These are phyloP conservation scores for Myopa testacea DNA, from an alignment of 2,888 invertebrate species.

Conservation along the genomic window DNA sequence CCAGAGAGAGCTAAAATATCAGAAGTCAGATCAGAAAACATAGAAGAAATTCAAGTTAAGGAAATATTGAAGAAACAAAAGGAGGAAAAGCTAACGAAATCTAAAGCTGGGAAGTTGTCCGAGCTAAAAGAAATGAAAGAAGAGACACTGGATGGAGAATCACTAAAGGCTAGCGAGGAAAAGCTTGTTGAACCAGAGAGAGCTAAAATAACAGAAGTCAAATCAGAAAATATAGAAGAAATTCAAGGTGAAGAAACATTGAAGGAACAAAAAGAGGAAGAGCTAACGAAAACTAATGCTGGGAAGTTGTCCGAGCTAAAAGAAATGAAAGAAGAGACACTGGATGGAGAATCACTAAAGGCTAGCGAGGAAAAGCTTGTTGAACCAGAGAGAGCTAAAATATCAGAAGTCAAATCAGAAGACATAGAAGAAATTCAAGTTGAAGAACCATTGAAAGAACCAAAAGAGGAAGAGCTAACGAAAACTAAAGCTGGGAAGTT, in stretches of 20 bases:
- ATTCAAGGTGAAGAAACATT: not conserved
- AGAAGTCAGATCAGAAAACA: slow-evolving; percentile 18
- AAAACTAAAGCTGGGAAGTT: slow-evolving; percentile 32
- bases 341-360: not conserved
- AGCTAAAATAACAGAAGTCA: slow-evolving; percentile 19
- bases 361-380: not conserved
- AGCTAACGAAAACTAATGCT: not conserved
- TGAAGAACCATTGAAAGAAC: not conserved
- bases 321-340: slow-evolving; percentile 18
- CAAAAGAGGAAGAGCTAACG: slow-evolving; percentile 20
- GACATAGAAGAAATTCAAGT: not conserved
- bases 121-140: slow-evolving; percentile 27
- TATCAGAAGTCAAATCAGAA: slow-evolving; percentile 12
- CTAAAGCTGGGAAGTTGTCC: not conserved
- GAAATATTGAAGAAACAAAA: not conserved
- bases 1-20: slow-evolving; percentile 43
- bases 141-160: slow-evolving; percentile 17
- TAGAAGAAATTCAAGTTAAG: slow-evolving; percentile 11
- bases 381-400: slow-evolving; percentile 12
- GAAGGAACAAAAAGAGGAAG: slow-evolving; percentile 24
- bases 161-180: not conserved
- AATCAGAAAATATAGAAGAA: not conserved
- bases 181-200: slow-evolving; percentile 43
- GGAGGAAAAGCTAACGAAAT: slow-evolving; percentile 35
- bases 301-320: slow-evolving; percentile 6